Evolutionary conservation across 2,113 vertebrate species (phyloP), one percentile per base, ranked within the genome.

Genomic region (Scatophagus argus): DNA sequence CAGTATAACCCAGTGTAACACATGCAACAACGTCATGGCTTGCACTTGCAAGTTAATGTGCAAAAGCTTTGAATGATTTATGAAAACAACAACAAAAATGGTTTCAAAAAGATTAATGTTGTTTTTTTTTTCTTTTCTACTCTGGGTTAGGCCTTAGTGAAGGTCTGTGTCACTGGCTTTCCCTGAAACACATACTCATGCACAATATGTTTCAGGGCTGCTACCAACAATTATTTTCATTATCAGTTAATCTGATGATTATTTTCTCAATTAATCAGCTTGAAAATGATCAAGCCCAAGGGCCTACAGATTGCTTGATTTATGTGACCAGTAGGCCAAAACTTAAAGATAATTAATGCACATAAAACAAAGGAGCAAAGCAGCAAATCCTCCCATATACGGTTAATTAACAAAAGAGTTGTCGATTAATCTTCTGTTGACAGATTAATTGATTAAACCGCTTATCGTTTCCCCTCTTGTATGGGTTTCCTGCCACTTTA

Each of bases 11-110:
- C n/a, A 44, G 54, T 63, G 13, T 6, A 41, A 63, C 21, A 43
- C 36, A 25, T 16, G 56, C 56, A 51, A 56, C 23, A 39, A 39
- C 29, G 44, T 14, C 23, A 38, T 10, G 31, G 41, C 65, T 34
- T 31, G 6, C 38, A 39, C 39, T 43, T 32, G 46, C 21, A 55
- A 68, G 52, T 43, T 52, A 38, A 60, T 62, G 41, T 32, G 69
- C 19, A n/a, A 74, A 61, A 11, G 4, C 27, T 36, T 54, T 61
- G 44, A 65, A 71, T 72, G 21, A 55, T 74, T 73, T 61, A 34
- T 36, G 27, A 31, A 39, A 51, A 36, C 3, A 47, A n/a, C 43
- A 29, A 27, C 27, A 61, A 31, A n/a, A 47, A 49, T 21, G 10
- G 38, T 72, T 62, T 17, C 31, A 44, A 59, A 23, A 29, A 63